Evolutionary conservation across 1,140 invertebrate species (phyloP).

Genomic region (Triops cancriformis): DNA sequence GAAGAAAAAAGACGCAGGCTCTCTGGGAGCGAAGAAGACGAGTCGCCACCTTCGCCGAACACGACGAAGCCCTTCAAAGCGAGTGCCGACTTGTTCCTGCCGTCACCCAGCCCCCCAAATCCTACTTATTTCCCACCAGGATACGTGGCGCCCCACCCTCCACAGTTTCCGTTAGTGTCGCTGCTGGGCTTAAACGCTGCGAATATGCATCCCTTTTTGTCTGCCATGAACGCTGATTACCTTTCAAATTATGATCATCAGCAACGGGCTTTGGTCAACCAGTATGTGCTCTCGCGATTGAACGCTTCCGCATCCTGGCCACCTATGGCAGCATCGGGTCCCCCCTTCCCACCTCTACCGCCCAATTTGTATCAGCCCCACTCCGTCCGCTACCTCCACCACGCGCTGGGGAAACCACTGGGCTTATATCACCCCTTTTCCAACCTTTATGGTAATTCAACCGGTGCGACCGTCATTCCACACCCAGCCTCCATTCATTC

Average conservation of each 20-base stretch:
- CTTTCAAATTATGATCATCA: constrained; percentile 1
- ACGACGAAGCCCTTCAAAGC: constrained; percentile 33
- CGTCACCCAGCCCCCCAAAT: not conserved
- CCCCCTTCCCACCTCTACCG: constrained; percentile 25
- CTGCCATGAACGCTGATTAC: not conserved
- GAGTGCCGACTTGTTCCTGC: not conserved
- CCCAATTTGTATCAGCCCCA: constrained; percentile 28
- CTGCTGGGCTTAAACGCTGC: constrained; percentile 14
- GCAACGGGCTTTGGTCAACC: not conserved
- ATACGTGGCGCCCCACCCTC: constrained; percentile 24
- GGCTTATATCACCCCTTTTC: not conserved
- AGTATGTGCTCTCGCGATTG: constrained; percentile 16
- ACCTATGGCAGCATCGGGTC: constrained; percentile 19
- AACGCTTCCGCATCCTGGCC: constrained; percentile 27
- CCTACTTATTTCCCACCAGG: constrained; percentile 14
- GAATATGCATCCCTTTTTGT: not conserved
- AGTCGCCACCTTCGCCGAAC: constrained; percentile 31
- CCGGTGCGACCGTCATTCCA: not conserved
- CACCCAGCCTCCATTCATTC: not conserved
- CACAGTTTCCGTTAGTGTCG: constrained; percentile 30
- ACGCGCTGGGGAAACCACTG: constrained; percentile 27
- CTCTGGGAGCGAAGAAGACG: constrained; percentile 29
- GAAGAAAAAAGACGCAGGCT: constrained; percentile 30
- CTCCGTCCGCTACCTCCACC: constrained; percentile 29
- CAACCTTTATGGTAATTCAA: not conserved